A percentile compares a stretch with the other conserved stretches of the same genome.
phyloP scores from a whole-genome alignment of 1,140 invertebrate species.

The Cydia pomonella region DNA sequence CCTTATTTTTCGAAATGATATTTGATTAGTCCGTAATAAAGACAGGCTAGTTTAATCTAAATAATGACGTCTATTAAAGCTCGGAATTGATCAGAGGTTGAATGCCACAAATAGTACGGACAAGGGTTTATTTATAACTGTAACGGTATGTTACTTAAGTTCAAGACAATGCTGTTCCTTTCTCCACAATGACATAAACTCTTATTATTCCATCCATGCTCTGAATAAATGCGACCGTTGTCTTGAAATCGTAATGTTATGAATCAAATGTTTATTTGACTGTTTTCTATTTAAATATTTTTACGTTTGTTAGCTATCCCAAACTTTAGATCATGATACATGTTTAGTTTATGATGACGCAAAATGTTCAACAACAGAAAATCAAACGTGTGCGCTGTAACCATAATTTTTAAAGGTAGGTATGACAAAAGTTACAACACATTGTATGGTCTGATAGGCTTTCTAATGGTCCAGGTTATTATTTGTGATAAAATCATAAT shows the following conservation, averaged over 20 bases:
- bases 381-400: background rate
- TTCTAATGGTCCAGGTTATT: slow-evolving; percentile 49
- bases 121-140: slow-evolving; percentile 40
- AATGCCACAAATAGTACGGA: slow-evolving; percentile 40
- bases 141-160: slow-evolving; percentile 47
- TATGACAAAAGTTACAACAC: slow-evolving; percentile 39
- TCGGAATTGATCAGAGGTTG: slow-evolving; percentile 12
- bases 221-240: slow-evolving; percentile 8
- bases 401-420: background rate
- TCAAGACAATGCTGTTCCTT: slow-evolving; percentile 49
- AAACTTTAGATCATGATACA: background rate
- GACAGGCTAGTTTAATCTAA: background rate
- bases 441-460: slow-evolving; percentile 49
- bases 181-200: slow-evolving; percentile 37
- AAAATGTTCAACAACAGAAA: background rate
- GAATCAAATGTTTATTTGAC: background rate
- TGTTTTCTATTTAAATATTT: background rate
- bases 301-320: background rate
- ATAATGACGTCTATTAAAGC: background rate
- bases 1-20: background rate
- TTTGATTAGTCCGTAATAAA: background rate
- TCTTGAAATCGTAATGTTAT: background rate
- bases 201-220: slow-evolving; percentile 30
- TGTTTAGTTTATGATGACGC: background rate
- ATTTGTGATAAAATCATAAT: slow-evolving; percentile 59